Conservation (phyloP, 2,113 vertebrate species). For the Phylloscopus trochiloides region DNA sequence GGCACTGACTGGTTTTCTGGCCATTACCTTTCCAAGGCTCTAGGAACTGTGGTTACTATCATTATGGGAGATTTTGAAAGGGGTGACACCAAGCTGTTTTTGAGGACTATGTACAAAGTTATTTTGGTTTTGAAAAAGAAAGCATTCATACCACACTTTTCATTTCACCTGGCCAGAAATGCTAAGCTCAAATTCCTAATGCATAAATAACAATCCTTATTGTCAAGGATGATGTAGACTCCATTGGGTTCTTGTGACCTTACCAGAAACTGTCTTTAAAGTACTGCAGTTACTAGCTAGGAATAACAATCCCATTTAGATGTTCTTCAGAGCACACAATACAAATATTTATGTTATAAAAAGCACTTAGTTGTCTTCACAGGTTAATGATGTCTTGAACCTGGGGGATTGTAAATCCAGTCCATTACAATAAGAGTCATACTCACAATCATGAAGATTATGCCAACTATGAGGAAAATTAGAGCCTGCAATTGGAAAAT, state of each 20-base stretch:
- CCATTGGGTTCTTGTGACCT: conserved; percentile 5
- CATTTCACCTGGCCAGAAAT: conserved; percentile 46
- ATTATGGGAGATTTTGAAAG: not conserved
- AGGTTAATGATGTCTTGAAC: conserved; percentile 77
- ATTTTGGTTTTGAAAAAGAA: conserved; percentile 8
- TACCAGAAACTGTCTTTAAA: conserved; percentile 68
- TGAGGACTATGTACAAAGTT: conserved; percentile 15
- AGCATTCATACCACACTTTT: conserved; percentile 13
- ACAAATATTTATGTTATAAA: conserved; percentile 37
- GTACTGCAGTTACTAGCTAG: conserved; percentile 60
- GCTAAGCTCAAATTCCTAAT: conserved; percentile 40
- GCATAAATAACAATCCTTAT: conserved; percentile 46
- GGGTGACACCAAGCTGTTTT: not conserved
- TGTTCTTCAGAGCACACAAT: conserved; percentile 52
- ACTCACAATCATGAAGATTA: conserved; percentile 94
- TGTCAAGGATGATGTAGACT: conserved; percentile 35
- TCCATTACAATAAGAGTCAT: conserved; percentile 91
- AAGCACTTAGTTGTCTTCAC: not conserved
- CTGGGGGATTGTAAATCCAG: conserved; percentile 89
- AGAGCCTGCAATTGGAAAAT: conserved; percentile 78
- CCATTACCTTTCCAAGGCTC: not conserved
- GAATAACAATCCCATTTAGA: conserved; percentile 46
- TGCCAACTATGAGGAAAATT: conserved; percentile 86
- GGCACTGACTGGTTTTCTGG: not conserved
- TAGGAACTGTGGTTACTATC: not conserved